phyloP scores from a whole-genome alignment of 2,113 vertebrate species.

The Festucalex cinctus region DNA sequence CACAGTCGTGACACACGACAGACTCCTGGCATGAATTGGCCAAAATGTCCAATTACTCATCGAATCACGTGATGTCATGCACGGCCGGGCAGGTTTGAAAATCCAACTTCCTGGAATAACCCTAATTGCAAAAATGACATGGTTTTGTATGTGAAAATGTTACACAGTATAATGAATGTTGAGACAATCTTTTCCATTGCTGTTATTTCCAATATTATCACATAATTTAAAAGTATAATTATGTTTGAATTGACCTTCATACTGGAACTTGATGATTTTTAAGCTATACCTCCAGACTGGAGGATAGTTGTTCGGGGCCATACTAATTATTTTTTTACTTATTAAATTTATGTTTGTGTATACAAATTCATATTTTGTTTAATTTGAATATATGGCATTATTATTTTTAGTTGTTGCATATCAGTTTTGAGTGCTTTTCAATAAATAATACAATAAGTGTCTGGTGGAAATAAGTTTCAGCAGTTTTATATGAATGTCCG shows the following conservation, averaged over 20 bases:
- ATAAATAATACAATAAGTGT: not conserved
- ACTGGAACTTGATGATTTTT: not conserved
- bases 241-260: not conserved
- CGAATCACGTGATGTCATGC: not conserved
- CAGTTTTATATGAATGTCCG: not conserved
- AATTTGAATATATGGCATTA: not conserved
- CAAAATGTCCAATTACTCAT: conserved; percentile 47
- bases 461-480: not conserved
- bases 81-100: not conserved
- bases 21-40: conserved; percentile 62
- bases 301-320: not conserved
- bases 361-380: too few relatives aligned
- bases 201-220: not conserved
- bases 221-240: too few relatives aligned
- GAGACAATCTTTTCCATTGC: not conserved
- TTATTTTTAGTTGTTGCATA: not conserved
- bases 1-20: conserved; percentile 73
- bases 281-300: not conserved
- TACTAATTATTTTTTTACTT: not conserved
- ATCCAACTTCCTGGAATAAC: too few relatives aligned
- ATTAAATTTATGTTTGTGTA: not conserved
- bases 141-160: not conserved
- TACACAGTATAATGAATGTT: not conserved
- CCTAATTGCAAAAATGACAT: too few relatives aligned
- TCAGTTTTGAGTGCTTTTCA: too few relatives aligned